Percentiles rank a stretch among this genome's conserved stretches.
Conservation (phyloP, 2,113 vertebrate genomes). For the Rallus limicola region DNA sequence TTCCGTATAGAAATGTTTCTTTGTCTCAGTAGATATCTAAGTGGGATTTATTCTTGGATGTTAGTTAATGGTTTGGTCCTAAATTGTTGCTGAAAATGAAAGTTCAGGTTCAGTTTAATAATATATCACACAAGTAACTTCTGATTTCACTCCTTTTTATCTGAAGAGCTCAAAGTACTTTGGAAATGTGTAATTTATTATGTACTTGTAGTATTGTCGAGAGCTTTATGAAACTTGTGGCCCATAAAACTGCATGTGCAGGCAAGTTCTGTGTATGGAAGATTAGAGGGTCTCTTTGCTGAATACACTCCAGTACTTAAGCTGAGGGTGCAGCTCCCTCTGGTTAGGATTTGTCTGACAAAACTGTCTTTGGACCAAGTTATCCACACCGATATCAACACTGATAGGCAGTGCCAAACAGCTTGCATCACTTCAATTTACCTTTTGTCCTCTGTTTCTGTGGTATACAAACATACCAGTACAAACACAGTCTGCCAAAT, state of each 20-base stretch:
- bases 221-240: not conserved
- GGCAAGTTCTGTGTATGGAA: not conserved
- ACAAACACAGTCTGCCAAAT: not conserved
- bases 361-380: not conserved
- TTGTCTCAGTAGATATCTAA: not conserved
- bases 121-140: not conserved
- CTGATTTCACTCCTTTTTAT: not conserved
- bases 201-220: not conserved
- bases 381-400: not conserved
- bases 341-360: not conserved
- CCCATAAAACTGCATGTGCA: not conserved
- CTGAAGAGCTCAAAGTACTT: not conserved
- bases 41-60: not conserved
- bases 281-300: not conserved
- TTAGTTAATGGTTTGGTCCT: not conserved
- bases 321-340: not conserved
- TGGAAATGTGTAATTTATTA: not conserved
- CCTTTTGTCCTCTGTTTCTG: not conserved
- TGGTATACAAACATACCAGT: not conserved
- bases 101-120: not conserved
- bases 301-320: not conserved
- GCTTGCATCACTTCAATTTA: not conserved
- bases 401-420: not conserved
- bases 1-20: not conserved
- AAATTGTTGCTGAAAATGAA: not conserved